Conservation (phyloP, 2,113 vertebrate species). For the Castor canadensis region DNA sequence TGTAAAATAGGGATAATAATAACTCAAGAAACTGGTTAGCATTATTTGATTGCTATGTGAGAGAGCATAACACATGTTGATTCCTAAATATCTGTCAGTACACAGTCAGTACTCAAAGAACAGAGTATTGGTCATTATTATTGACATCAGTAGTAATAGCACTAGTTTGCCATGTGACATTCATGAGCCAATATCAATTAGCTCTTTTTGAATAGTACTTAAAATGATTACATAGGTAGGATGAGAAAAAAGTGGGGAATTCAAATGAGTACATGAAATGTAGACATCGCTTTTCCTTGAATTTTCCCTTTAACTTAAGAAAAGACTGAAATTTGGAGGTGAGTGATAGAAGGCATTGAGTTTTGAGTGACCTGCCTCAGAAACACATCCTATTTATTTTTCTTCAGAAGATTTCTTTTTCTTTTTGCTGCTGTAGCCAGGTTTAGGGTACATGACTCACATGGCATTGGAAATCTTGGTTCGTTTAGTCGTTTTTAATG, state of each 20-base stretch:
- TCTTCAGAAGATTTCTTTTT: not conserved
- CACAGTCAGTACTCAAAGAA: not conserved
- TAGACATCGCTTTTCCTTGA: not conserved
- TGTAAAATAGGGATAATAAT: not conserved
- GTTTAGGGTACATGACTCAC: not conserved
- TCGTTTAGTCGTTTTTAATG: constrained; percentile 48
- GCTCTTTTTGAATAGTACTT: not conserved
- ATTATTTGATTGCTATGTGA: not conserved
- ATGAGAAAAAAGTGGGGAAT: not conserved
- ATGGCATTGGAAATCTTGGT: not conserved
- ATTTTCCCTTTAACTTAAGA: not conserved
- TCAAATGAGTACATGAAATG: too few species aligned
- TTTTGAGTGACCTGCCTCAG: not conserved
- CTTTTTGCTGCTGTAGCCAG: not conserved
- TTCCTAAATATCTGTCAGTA: not conserved
- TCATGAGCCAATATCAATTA: not conserved
- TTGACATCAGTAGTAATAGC: not conserved
- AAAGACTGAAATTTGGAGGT: not conserved
- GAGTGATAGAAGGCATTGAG: not conserved
- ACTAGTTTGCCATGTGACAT: not conserved
- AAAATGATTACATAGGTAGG: not conserved
- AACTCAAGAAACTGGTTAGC: not conserved
- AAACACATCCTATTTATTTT: not conserved
- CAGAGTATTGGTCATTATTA: not conserved
- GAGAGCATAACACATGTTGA: not conserved